phyloP scores from a whole-genome alignment of 1,140 invertebrate species.

The Oryzaephilus surinamensis region DNA sequence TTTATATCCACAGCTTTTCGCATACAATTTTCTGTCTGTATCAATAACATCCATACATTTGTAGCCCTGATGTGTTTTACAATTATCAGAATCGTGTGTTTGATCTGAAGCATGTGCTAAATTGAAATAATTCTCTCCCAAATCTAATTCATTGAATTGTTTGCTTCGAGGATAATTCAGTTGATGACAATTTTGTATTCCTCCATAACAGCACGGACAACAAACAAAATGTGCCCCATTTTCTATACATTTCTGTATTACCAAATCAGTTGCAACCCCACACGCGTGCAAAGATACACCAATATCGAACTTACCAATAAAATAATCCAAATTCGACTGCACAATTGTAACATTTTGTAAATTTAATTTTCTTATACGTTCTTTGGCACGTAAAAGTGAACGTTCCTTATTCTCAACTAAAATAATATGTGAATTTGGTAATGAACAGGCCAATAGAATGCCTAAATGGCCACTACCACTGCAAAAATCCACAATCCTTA shows the following conservation, averaged over 20 bases:
- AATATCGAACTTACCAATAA: constrained; percentile 65
- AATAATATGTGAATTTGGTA: constrained; percentile 66
- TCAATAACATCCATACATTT: constrained; percentile 82
- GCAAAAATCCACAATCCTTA: constrained; percentile 87
- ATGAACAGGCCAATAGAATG: constrained; percentile 67
- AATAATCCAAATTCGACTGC: constrained; percentile 83
- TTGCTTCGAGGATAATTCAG: constrained; percentile 62
- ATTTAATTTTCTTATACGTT: constrained; percentile 55
- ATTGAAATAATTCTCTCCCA: constrained; percentile 48
- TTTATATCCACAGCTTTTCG: constrained; percentile 61
- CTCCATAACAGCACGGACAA: constrained; percentile 93
- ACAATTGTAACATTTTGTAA: constrained; percentile 70
- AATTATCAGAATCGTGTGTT: constrained; percentile 61
- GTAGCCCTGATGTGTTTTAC: constrained; percentile 60
- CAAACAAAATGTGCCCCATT: constrained; percentile 73
- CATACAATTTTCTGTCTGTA: constrained; percentile 66
- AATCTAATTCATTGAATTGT: constrained; percentile 37
- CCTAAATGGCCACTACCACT: constrained; percentile 88
- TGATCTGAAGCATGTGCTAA: constrained; percentile 85
- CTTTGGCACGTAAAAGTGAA: constrained; percentile 64
- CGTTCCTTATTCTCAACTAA: constrained; percentile 90
- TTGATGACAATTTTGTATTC: constrained; percentile 61
- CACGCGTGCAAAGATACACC: constrained; percentile 87
- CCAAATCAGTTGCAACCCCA: constrained; percentile 87
- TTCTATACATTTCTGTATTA: constrained; percentile 71